Percentiles rank a stretch among this genome's conserved stretches.
These are phyloP conservation scores for Sandelia bainsii DNA, from an alignment of 2,797 vertebrate species.

Conservation along the genomic window DNA sequence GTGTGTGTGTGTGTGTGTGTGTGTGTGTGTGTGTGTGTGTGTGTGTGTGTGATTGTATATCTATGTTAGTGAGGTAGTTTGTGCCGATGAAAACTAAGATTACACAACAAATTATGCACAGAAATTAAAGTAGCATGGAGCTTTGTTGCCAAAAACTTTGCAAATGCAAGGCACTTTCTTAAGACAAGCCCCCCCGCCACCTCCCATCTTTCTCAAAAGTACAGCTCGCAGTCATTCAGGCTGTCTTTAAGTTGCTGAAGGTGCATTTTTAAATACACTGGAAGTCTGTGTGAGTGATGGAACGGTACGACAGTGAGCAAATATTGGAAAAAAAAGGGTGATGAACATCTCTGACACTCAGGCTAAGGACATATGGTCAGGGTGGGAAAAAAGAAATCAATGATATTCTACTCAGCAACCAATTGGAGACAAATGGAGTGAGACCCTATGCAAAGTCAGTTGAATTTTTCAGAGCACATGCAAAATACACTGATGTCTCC, in stretches of 20 bases:
- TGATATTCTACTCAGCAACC: conserved; percentile 60
- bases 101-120: conserved; percentile 1
- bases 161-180: background rate
- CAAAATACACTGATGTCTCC: conserved; percentile 12
- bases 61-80: background rate
- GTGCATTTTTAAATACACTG: conserved; percentile 50
- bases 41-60: conserved; percentile 18
- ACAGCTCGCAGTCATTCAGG: conserved; percentile 24
- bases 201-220: conserved; percentile 6
- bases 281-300: conserved; percentile 52
- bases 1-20: conserved; percentile 27
- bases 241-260: conserved; percentile 35
- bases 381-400: conserved; percentile 51
- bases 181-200: too few relatives aligned
- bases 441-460: conserved; percentile 50
- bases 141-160: background rate
- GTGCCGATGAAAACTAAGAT: conserved; percentile 5
- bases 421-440: conserved; percentile 57
- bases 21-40: conserved; percentile 11
- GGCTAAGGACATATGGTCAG: conserved; percentile 62
- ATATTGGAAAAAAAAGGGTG: conserved; percentile 61
- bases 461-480: conserved; percentile 41
- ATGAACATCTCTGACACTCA: conserved; percentile 66
- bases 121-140: background rate
- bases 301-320: conserved; percentile 50